phyloP scores from a whole-genome alignment of 2,113 vertebrate species.

The Corythornis vintsioides region DNA sequence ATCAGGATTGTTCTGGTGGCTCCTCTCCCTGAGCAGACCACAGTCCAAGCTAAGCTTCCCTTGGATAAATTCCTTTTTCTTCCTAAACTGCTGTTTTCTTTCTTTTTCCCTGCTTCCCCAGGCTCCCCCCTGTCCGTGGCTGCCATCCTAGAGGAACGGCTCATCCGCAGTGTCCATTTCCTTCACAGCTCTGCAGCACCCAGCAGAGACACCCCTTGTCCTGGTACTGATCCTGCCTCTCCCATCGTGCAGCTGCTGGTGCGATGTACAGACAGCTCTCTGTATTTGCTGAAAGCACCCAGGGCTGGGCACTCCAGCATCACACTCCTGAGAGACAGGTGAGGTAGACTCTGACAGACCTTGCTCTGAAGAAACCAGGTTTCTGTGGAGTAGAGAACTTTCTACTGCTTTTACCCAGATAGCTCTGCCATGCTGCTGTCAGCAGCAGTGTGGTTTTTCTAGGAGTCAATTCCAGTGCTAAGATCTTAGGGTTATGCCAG shows the following conservation, averaged over 20 bases:
- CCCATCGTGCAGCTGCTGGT: conserved; percentile 73
- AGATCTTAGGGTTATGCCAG: not conserved
- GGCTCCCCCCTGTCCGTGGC: conserved; percentile 79
- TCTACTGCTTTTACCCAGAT: not conserved
- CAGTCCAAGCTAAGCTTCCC: not conserved
- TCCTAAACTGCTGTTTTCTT: not conserved
- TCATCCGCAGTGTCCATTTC: conserved; percentile 77
- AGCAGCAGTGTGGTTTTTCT: not conserved
- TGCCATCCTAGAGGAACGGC: conserved; percentile 66
- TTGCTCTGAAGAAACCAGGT: not conserved
- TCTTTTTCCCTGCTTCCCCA: conserved; percentile 24
- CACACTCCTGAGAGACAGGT: conserved; percentile 77
- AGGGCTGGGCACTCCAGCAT: conserved; percentile 21
- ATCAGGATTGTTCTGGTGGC: not conserved
- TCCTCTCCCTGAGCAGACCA: not conserved
- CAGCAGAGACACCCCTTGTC: not conserved
- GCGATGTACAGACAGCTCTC: conserved; percentile 76
- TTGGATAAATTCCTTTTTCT: not conserved
- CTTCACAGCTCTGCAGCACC: conserved; percentile 47
- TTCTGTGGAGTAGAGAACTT: not conserved
- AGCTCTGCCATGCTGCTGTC: not conserved
- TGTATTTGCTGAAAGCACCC: conserved; percentile 73
- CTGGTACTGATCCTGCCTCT: not conserved
- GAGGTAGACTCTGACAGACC: not conserved
- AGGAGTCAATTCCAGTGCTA: not conserved